Conservation (phyloP, 2,113 vertebrate genomes). For the Psilopogon haemacephalus region DNA sequence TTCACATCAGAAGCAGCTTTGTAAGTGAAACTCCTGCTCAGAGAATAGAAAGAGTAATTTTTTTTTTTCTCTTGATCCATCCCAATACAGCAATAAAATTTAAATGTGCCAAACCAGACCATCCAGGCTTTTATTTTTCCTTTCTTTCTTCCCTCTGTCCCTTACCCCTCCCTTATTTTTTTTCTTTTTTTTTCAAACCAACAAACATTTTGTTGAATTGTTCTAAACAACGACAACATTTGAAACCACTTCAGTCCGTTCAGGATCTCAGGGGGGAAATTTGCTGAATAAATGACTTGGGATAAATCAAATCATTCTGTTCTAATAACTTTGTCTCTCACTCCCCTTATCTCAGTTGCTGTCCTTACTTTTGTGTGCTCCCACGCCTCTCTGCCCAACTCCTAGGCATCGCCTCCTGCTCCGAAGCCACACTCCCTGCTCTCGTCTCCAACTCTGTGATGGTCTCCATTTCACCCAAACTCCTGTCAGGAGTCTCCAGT, state of each 20-base stretch:
- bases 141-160: not conserved
- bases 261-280: constrained; percentile 39
- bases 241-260: constrained; percentile 48
- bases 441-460: not conserved
- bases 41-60: constrained; percentile 54
- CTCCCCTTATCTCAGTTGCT: constrained; percentile 12
- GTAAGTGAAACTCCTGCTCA: not conserved
- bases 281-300: constrained; percentile 30
- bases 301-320: constrained; percentile 44
- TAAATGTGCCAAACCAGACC: constrained; percentile 36
- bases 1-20: constrained; percentile 35
- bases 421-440: not conserved
- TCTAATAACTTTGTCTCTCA: constrained; percentile 25
- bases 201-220: constrained; percentile 54
- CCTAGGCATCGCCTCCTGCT: not conserved
- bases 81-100: constrained; percentile 40
- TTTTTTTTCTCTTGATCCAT: constrained; percentile 13
- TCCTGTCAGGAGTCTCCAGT: not conserved
- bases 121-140: constrained; percentile 44
- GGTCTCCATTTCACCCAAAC: not conserved
- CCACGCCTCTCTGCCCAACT: accelerated
- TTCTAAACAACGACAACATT: constrained; percentile 59
- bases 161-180: constrained; percentile 32
- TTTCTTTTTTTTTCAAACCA: constrained; percentile 49
- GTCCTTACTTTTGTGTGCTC: not conserved